phyloP scores from a whole-genome alignment of 2,113 vertebrate genomes.

The Apistogramma diplotaenia region DNA sequence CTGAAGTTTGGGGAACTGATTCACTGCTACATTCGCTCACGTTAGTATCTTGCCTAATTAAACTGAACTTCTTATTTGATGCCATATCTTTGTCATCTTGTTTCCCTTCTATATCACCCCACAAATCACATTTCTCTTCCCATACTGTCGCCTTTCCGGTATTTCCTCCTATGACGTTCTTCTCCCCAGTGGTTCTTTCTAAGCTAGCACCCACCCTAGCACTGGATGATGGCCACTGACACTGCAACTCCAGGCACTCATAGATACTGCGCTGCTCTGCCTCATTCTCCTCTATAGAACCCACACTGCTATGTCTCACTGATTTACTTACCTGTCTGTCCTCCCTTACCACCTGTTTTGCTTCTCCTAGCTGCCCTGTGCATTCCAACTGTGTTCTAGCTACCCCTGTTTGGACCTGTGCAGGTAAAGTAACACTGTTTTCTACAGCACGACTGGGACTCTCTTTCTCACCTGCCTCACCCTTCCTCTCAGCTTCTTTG shows the following conservation, averaged over 20 bases:
- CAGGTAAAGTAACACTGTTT: neutral
- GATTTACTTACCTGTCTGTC: slow-evolving; percentile 57
- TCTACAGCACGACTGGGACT: slow-evolving; percentile 7
- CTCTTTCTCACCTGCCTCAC: slow-evolving; percentile 31
- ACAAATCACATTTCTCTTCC: slow-evolving; percentile 32
- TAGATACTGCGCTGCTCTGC: slow-evolving; percentile 75
- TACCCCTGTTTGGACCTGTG: slow-evolving; percentile 23
- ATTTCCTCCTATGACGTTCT: slow-evolving; percentile 21
- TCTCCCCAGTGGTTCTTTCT: slow-evolving; percentile 46
- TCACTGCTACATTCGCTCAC: slow-evolving; percentile 70
- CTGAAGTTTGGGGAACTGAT: slow-evolving; percentile 44
- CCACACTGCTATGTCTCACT: slow-evolving; percentile 62
- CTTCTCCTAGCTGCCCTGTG: slow-evolving; percentile 31
- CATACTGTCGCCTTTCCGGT: slow-evolving; percentile 33
- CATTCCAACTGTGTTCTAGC: slow-evolving; percentile 33
- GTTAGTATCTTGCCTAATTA: slow-evolving; percentile 79
- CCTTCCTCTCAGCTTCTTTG: slow-evolving; percentile 72
- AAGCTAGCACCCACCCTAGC: slow-evolving; percentile 30
- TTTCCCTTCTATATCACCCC: slow-evolving; percentile 46
- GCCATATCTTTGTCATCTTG: slow-evolving; percentile 40
- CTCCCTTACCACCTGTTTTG: slow-evolving; percentile 40
- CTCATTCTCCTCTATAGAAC: slow-evolving; percentile 68
- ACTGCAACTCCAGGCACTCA: slow-evolving; percentile 75
- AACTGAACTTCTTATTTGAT: slow-evolving; percentile 73
- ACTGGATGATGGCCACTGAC: slow-evolving; percentile 62